Evolutionary conservation across 2,888 invertebrate genomes (phyloP).

Genomic region (Nymphalis polychloros): DNA sequence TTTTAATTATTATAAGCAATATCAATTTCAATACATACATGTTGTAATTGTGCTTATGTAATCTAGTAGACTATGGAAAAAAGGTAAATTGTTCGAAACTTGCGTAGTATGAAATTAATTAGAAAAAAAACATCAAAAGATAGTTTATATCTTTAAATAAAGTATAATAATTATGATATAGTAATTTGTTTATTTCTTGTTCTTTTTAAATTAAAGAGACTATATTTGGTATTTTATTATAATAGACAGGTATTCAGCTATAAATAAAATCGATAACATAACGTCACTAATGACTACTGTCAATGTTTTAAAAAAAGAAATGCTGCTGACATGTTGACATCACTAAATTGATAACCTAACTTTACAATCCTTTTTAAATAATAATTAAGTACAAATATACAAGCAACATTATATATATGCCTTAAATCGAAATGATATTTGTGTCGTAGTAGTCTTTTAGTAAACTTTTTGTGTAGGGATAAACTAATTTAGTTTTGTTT

Average conservation of each 20-base stretch:
- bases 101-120: too few species aligned
- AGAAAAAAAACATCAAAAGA: too few species aligned
- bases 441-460: conserved; percentile 22
- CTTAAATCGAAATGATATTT: conserved; percentile 34
- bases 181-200: too few species aligned
- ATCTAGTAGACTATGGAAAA: conserved; percentile 7
- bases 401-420: conserved; percentile 12
- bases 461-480: conserved; percentile 23
- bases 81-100: too few species aligned
- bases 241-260: too few species aligned
- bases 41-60: neutral
- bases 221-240: too few species aligned
- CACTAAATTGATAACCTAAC: conserved; percentile 41
- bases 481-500: conserved; percentile 26
- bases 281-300: neutral
- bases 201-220: too few species aligned
- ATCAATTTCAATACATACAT: neutral
- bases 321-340: conserved; percentile 34
- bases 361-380: conserved; percentile 25
- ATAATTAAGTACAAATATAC: conserved; percentile 19
- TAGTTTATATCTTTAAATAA: too few species aligned
- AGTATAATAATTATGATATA: too few species aligned
- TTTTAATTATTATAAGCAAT: neutral
- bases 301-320: conserved; percentile 2
- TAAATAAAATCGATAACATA: neutral